Evolutionary conservation across 1,140 invertebrate genomes (phyloP), one percentile per base, ranked within the genome.

Genomic region (Macrobrachium rosenbergii): DNA sequence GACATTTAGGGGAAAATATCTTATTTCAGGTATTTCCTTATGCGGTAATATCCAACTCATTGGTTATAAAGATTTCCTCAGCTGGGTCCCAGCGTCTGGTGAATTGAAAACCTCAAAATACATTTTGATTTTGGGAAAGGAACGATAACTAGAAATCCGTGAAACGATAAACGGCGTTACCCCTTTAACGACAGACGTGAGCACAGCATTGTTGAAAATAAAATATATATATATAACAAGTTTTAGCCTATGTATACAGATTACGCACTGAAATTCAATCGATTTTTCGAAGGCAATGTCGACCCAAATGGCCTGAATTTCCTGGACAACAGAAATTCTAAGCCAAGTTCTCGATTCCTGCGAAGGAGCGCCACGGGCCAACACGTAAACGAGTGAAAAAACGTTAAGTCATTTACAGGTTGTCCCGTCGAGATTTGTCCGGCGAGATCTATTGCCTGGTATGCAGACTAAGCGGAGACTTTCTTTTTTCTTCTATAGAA

Each of bases 361-460:
- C 67, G 75, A 52, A 14, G 63, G 37, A 60, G 67, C 83, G 43
- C 23, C 16, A 45, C 75, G 43, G 52, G 75, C 10, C 67, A 85
- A 75, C 75, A 69, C 12, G 67, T 19, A 77, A 85, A 19, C 83
- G 21, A 79, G 75, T 11, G 21, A 14, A 52, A n/a, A 37, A 37
- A 23, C 72, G 45, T 43, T 19, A 37, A 37, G 82, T 78, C 75
- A 67, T 64, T 85, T 67, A 45, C 7, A 19, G 28, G 60, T 76
- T 79, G 67, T 43, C 75, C 45, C 21, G 75, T 63, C 14, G n/a
- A 52, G 17, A 12, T 79, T 79, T n/a, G 83, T 58, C 78, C 83
- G 77, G 67, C n/a, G 73, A 85, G 83, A 85, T 85, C 73, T 76
- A 85, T 79, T 85, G 83, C 75, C 83, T 85, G 19, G 52, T 67